These are phyloP conservation scores for Tipula helvola DNA, from an alignment of 2,888 invertebrate species.

Conservation along the genomic window DNA sequence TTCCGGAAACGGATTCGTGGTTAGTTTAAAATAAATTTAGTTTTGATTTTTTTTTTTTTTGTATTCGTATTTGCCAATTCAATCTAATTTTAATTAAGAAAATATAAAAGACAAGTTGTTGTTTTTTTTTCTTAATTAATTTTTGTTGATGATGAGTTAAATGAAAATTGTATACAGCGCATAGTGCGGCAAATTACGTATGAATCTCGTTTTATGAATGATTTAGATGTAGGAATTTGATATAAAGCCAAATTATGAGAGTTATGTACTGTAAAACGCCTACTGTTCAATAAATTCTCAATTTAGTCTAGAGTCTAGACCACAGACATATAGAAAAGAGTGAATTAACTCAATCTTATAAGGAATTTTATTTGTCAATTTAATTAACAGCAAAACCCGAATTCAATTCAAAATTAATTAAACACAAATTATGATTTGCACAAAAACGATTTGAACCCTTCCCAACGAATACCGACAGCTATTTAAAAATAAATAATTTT, in stretches of 20 bases:
- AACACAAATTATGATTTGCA: too few species aligned
- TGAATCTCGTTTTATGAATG: neutral
- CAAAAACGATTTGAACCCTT: too few species aligned
- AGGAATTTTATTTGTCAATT: neutral
- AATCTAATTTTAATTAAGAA: neutral
- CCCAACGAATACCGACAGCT: neutral
- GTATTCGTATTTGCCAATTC: neutral
- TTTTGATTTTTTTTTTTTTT: neutral
- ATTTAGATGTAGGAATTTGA: neutral
- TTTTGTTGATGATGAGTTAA: neutral
- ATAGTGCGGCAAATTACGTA: neutral
- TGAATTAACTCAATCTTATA: neutral
- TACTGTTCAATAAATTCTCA: neutral
- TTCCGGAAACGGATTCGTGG: neutral
- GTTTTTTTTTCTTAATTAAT: neutral
- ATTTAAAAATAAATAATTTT: neutral
- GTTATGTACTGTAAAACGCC: neutral
- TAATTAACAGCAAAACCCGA: neutral
- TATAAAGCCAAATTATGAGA: neutral
- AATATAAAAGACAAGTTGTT: neutral
- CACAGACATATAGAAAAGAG: neutral
- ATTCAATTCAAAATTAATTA: too few species aligned
- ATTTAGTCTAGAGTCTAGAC: neutral
- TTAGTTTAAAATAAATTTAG: neutral
- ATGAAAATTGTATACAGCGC: neutral